phyloP scores from a whole-genome alignment of 2,888 invertebrate genomes.

The Spisula solida region DNA sequence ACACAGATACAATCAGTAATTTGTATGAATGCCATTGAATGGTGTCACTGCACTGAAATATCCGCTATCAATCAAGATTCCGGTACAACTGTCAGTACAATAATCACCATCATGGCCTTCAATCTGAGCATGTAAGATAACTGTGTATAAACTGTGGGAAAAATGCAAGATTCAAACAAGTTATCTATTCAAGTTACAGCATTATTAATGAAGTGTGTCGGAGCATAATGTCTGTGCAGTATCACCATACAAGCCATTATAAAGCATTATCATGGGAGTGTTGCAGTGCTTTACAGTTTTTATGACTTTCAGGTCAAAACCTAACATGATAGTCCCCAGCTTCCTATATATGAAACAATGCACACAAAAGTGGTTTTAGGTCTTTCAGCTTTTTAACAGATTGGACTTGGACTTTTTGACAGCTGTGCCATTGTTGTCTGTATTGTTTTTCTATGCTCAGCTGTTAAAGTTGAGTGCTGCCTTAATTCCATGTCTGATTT shows the following conservation, averaged over 20 bases:
- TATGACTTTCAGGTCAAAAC: not conserved
- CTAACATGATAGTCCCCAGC: not conserved
- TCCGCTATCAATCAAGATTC: too few species aligned
- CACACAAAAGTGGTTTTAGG: too few species aligned
- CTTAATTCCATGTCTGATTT: too few species aligned
- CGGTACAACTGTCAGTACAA: not conserved
- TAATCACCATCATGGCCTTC: not conserved
- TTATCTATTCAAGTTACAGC: constrained; percentile 38
- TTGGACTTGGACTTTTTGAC: too few species aligned
- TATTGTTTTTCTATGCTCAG: too few species aligned
- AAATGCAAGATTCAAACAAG: not conserved
- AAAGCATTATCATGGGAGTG: not conserved
- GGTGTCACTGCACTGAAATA: too few species aligned
- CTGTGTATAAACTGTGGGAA: constrained; percentile 29
- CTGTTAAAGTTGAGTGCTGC: too few species aligned
- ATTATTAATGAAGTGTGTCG: constrained; percentile 34
- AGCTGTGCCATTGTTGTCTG: too few species aligned
- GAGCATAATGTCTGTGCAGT: not conserved
- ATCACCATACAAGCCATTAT: constrained; percentile 9
- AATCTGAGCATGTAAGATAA: not conserved
- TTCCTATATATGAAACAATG: not conserved
- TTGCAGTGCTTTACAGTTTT: constrained; percentile 11
- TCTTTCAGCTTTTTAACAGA: too few species aligned
- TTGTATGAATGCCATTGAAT: too few species aligned
- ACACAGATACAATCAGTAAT: too few species aligned